Conservation (phyloP, 2,888 invertebrate genomes). For the Belgica antarctica region DNA sequence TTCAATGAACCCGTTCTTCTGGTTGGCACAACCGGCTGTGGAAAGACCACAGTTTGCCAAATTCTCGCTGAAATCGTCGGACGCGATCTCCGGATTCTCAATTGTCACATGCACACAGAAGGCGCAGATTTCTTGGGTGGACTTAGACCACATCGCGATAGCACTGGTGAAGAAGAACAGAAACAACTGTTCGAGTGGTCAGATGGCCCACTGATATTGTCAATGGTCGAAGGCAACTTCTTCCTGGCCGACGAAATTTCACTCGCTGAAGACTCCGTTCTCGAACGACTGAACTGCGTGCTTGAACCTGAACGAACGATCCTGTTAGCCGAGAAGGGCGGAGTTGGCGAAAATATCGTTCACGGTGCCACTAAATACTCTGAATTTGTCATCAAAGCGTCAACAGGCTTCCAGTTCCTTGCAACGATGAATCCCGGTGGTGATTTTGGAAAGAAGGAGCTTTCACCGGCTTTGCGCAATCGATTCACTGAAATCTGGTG, state of each 20-base stretch:
- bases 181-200: slow-evolving; percentile 90
- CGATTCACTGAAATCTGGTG: slow-evolving; percentile 99
- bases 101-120: slow-evolving; percentile 99
- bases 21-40: slow-evolving; percentile 97
- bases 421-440: slow-evolving; percentile 99
- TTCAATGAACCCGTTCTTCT: slow-evolving; percentile 93
- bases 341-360: slow-evolving; percentile 58
- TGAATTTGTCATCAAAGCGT: slow-evolving; percentile 64
- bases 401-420: slow-evolving; percentile 80
- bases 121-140: slow-evolving; percentile 97
- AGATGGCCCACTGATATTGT: slow-evolving; percentile 89
- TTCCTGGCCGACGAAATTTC: slow-evolving; percentile 99
- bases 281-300: slow-evolving; percentile 95
- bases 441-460: slow-evolving; percentile 98
- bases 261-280: slow-evolving; percentile 94
- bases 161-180: slow-evolving; percentile 49
- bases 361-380: slow-evolving; percentile 48
- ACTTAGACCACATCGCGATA: slow-evolving; percentile 77
- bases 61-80: slow-evolving; percentile 70
- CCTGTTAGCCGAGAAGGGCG: slow-evolving; percentile 86
- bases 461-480: slow-evolving; percentile 95
- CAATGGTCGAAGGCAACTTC: slow-evolving; percentile 83
- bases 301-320: slow-evolving; percentile 89
- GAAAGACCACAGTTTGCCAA: slow-evolving; percentile 95
- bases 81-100: slow-evolving; percentile 74